Evolutionary conservation across 2,797 vertebrate genomes (phyloP), one percentile per base, ranked within the genome.

Genomic region (Protosalanx chinensis): DNA sequence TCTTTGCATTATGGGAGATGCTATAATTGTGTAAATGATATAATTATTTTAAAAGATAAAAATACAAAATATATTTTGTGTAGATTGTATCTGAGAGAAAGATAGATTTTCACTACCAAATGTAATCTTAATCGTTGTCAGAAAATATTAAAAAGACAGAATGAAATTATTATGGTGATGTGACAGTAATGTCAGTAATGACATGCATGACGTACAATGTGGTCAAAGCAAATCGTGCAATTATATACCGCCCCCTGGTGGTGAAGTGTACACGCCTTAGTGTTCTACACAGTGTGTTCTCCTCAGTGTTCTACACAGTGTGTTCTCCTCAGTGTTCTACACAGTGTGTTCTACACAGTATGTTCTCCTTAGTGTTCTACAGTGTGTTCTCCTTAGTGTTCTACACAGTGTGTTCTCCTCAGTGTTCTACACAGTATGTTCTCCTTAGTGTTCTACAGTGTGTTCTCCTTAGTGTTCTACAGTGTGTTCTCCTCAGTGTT

Each of bases 191-290:
- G 41, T 27, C 23, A 27, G 23, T 27, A 27, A 27, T 27, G 23
- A 46, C 41, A 46, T 46, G 41, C 41, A 41, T 3, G 8, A 41
- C 41, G 41, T 46, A 56, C 51, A 18, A 56, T 56, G 16, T n/a
- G 16, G n/a, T 59, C 6, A 59, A 20, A 27, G 23, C 8, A 59
- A 10, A 59, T 59, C n/a, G 57, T 59, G 20, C 20, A 20, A 20
- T 56, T 51, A 20, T 27, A 66, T 15, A 29, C 27, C 29, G 64
- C 64, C 64, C 46, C 27, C 65, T 29, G 46, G 23, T 67, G 64
- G 65, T 7, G 1, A 27, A 27, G 23, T 27, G 23, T 27, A 27
- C 23, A 27, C 56, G 23, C 56, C 56, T 58, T 5, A n/a, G 18
- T 57, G 16, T 6, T 16, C 56, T 16, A 18, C 13, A 18, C 15